Conservation (phyloP, 2,888 invertebrate genomes). For the Drosophila formosana region DNA sequence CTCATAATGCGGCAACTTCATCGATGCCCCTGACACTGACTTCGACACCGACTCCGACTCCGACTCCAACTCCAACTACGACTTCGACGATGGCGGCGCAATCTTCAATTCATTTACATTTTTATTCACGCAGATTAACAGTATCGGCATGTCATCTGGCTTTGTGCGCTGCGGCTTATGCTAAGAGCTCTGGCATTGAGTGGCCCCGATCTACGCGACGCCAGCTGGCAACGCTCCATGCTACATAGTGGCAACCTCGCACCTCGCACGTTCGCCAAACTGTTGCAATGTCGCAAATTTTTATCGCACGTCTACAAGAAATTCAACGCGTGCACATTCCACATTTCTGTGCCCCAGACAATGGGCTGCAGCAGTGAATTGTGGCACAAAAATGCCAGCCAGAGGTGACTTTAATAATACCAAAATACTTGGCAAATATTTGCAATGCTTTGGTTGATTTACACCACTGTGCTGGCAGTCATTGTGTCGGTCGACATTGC, state of each 20-base stretch:
- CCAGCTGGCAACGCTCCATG: conserved; percentile 51
- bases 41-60: conserved; percentile 10
- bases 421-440: background rate
- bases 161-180: conserved; percentile 71
- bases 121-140: conserved; percentile 83
- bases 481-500: conserved; percentile 51
- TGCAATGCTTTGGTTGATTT: background rate
- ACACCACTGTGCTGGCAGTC: conserved; percentile 41
- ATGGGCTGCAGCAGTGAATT: conserved; percentile 13
- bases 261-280: conserved; percentile 71
- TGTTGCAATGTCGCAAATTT: conserved; percentile 84
- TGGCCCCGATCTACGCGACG: conserved; percentile 34
- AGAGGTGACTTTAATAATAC: background rate
- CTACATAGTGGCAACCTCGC: conserved; percentile 3
- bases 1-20: conserved; percentile 65
- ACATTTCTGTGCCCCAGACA: conserved; percentile 69
- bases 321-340: conserved; percentile 83
- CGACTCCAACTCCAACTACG: background rate
- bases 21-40: conserved; percentile 50
- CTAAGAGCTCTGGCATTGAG: conserved; percentile 70
- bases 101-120: conserved; percentile 83
- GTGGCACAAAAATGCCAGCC: background rate
- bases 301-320: conserved; percentile 83
- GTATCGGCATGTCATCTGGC: conserved; percentile 82
- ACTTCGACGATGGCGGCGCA: conserved; percentile 62